Evolutionary conservation across 2,888 invertebrate species (phyloP).

Genomic region (Mythimna ferrago): DNA sequence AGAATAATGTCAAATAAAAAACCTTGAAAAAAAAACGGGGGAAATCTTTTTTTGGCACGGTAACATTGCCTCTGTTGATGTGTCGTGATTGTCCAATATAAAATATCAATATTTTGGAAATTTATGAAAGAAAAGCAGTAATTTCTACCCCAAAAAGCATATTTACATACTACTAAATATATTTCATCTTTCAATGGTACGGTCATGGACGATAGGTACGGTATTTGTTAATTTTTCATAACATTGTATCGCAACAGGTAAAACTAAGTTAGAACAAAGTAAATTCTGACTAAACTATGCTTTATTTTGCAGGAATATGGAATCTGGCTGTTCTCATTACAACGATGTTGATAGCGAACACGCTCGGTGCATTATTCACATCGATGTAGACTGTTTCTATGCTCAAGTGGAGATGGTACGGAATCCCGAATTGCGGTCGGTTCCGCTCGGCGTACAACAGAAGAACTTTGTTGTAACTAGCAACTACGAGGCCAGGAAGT

Average conservation of each 20-base stretch:
- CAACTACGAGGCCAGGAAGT: slow-evolving; percentile 95
- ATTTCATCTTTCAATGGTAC: slow-evolving; percentile 80
- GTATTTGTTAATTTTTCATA: slow-evolving; percentile 70
- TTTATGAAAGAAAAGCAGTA: slow-evolving; percentile 87
- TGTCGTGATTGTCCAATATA: slow-evolving; percentile 89
- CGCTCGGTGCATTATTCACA: slow-evolving; percentile 93
- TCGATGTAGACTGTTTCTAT: slow-evolving; percentile 96
- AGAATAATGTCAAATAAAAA: neutral
- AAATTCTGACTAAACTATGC: slow-evolving; percentile 81
- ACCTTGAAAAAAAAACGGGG: slow-evolving; percentile 51
- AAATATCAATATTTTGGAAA: slow-evolving; percentile 88
- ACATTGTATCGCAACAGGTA: slow-evolving; percentile 83
- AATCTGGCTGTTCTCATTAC: slow-evolving; percentile 85
- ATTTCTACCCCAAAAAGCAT: slow-evolving; percentile 75
- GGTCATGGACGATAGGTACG: slow-evolving; percentile 87
- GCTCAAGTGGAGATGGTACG: slow-evolving; percentile 96
- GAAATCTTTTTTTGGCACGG: slow-evolving; percentile 72
- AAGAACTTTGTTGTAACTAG: slow-evolving; percentile 96
- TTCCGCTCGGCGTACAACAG: slow-evolving; percentile 95
- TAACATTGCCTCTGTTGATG: slow-evolving; percentile 88
- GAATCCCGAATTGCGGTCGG: slow-evolving; percentile 92
- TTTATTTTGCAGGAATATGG: slow-evolving; percentile 86
- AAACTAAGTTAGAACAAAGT: slow-evolving; percentile 84
- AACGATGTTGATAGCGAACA: slow-evolving; percentile 88
- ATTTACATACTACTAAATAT: slow-evolving; percentile 78